Percentiles rank a stretch among this genome's conserved stretches.
These are phyloP conservation scores for Heliangelus exortis DNA, from an alignment of 2,797 vertebrate species.

Conservation along the genomic window DNA sequence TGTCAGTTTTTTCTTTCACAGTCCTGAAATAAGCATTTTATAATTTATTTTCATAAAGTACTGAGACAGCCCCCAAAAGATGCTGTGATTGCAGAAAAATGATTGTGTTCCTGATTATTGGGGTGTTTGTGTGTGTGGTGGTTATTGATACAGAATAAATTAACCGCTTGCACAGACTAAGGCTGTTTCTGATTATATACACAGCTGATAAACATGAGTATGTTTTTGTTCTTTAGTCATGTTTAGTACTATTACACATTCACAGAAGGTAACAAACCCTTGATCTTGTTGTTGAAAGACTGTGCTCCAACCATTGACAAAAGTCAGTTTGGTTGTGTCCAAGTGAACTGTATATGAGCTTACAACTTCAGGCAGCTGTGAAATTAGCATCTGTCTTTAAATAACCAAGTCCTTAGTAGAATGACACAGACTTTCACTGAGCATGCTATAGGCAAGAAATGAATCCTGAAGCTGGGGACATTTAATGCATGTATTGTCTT, in stretches of 20 bases:
- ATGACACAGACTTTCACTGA: neutral
- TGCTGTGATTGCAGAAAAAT: neutral
- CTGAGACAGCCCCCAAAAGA: neutral
- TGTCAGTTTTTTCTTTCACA: neutral
- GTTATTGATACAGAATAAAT: neutral
- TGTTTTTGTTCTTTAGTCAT: neutral
- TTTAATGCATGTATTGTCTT: neutral
- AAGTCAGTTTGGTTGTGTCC: neutral
- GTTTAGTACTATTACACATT: neutral
- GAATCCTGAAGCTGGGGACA: neutral
- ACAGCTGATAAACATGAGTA: neutral
- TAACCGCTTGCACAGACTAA: neutral
- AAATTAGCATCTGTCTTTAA: neutral
- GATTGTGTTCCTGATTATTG: neutral
- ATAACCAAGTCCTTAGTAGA: neutral
- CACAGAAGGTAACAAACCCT: neutral
- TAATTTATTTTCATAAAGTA: neutral
- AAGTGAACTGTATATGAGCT: neutral
- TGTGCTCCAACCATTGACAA: neutral
- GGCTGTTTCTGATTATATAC: neutral
- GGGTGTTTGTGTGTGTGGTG: neutral
- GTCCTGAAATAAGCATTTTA: neutral
- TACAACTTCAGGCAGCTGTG: neutral
- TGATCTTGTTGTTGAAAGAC: neutral
- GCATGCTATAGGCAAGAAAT: neutral